Conservation (phyloP, 2,888 invertebrate genomes). For the Nasonia oneida region DNA sequence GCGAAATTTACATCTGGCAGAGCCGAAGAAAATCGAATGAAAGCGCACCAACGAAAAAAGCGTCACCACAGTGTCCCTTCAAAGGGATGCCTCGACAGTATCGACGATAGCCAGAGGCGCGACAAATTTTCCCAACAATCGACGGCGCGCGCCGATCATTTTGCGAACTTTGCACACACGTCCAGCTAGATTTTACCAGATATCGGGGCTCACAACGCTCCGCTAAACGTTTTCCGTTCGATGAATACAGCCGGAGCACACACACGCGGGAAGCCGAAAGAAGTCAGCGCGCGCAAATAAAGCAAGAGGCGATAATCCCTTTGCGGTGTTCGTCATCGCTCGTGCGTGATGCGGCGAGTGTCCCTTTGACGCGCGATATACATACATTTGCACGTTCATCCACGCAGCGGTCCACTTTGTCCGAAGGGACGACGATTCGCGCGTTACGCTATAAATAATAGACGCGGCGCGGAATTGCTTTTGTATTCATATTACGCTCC, state of each 20-base stretch:
- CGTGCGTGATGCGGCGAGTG: constrained; percentile 62
- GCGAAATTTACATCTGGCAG: constrained; percentile 44
- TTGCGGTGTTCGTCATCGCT: constrained; percentile 64
- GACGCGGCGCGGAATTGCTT: constrained; percentile 73
- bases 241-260: background rate
- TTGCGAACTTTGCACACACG: background rate
- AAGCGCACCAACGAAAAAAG: background rate
- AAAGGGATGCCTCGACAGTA: constrained; percentile 22
- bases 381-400: constrained; percentile 49
- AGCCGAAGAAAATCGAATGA: constrained; percentile 37
- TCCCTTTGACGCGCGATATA: constrained; percentile 70
- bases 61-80: background rate
- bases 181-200: background rate
- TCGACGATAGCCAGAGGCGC: background rate
- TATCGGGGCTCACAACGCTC: background rate
- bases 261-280: background rate
- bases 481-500: constrained; percentile 78
- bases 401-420: constrained; percentile 59
- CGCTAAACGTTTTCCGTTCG: constrained; percentile 19
- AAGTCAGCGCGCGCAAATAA: constrained; percentile 35
- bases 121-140: constrained; percentile 47
- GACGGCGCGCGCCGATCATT: background rate
- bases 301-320: constrained; percentile 71
- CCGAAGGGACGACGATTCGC: constrained; percentile 61
- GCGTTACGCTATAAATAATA: constrained; percentile 75